These are phyloP conservation scores for Thripadectes ignobilis DNA, from an alignment of 2,797 vertebrate genomes.

Conservation along the genomic window DNA sequence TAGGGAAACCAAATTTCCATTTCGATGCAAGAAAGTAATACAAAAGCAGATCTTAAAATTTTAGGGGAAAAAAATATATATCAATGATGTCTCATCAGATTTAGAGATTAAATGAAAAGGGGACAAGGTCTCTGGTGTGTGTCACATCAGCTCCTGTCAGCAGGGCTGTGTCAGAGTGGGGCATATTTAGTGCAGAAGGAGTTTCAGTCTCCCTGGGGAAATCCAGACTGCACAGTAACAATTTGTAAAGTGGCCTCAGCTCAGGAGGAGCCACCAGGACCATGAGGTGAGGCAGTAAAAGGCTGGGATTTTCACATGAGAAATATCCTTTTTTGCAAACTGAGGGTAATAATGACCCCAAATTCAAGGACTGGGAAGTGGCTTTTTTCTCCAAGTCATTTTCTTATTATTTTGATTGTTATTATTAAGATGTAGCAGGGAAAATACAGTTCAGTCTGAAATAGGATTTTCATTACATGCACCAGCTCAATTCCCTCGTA, in stretches of 20 bases:
- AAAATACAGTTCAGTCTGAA: not conserved
- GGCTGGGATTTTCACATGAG: not conserved
- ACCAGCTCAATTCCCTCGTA: not conserved
- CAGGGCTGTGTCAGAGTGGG: fast-evolving
- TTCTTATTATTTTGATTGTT: not conserved
- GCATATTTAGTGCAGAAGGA: not conserved
- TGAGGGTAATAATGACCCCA: not conserved
- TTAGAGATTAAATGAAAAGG: not conserved
- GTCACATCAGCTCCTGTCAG: not conserved
- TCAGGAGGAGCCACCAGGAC: fast-evolving
- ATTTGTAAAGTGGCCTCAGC: not conserved
- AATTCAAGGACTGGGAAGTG: not conserved
- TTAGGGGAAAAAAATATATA: too few relatives aligned
- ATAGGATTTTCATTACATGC: not conserved
- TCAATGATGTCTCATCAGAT: not conserved
- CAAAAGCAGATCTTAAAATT: not conserved
- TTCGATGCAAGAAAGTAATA: not conserved
- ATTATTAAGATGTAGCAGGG: not conserved
- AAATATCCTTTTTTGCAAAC: not conserved
- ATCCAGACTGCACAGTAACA: too few relatives aligned
- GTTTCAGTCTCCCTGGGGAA: not conserved
- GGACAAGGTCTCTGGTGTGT: not conserved
- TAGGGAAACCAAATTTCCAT: not conserved
- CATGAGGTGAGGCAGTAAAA: not conserved
- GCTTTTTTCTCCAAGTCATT: not conserved